Evolutionary conservation across 2,797 vertebrate genomes (phyloP).

Genomic region (Trichosurus vulpecula): DNA sequence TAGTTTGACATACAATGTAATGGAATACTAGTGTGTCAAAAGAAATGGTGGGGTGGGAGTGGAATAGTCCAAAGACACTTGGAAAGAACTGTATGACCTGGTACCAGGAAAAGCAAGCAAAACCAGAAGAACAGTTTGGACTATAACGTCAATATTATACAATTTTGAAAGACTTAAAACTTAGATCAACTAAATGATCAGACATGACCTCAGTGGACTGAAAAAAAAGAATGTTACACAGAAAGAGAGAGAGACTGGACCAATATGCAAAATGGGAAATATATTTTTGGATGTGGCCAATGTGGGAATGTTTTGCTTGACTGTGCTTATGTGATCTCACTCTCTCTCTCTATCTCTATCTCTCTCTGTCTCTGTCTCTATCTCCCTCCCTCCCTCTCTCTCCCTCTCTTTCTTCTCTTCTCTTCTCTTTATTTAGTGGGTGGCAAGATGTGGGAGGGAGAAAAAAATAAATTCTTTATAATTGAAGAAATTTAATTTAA

Average conservation of each 20-base stretch:
- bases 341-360: background rate
- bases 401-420: background rate
- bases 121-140: background rate
- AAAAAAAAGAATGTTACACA: background rate
- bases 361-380: background rate
- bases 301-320: background rate
- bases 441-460: background rate
- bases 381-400: background rate
- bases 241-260: background rate
- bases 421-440: background rate
- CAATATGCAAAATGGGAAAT: background rate
- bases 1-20: background rate
- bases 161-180: background rate
- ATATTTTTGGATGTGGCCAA: background rate
- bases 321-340: background rate
- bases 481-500: background rate
- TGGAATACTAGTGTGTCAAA: background rate
- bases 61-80: background rate
- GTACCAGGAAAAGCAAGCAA: background rate
- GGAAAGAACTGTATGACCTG: background rate
- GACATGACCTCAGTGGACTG: background rate
- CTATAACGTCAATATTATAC: background rate
- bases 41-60: background rate
- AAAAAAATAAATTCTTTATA: background rate
- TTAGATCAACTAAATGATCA: background rate